These are phyloP conservation scores for Coptodon bakossiorum DNA, from an alignment of 2,113 vertebrate genomes.

Conservation along the genomic window DNA sequence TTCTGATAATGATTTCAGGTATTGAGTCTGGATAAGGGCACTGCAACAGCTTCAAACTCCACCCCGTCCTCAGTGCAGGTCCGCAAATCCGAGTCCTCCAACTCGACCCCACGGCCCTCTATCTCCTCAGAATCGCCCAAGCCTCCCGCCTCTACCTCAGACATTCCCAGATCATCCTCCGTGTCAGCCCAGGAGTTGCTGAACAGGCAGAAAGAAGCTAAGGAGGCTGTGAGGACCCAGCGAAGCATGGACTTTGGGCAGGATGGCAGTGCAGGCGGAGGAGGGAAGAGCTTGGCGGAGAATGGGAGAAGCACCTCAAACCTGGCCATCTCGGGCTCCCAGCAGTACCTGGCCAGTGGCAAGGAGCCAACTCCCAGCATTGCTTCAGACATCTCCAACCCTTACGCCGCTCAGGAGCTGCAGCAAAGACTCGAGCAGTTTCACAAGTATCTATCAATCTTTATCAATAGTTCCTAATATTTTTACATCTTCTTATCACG, in stretches of 20 bases:
- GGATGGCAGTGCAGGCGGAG: neutral
- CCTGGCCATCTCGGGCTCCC: constrained; percentile 77
- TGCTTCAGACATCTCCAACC: constrained; percentile 91
- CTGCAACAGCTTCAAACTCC: constrained; percentile 57
- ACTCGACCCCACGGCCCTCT: neutral
- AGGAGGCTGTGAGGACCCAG: constrained; percentile 16
- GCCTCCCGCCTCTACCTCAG: neutral
- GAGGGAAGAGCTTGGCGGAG: constrained; percentile 40
- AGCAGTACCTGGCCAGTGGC: constrained; percentile 68
- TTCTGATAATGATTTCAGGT: constrained; percentile 64
- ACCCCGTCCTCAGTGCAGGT: constrained; percentile 78
- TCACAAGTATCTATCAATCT: constrained; percentile 78
- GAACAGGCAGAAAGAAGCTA: constrained; percentile 1
- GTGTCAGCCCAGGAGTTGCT: constrained; percentile 29
- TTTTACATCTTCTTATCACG: neutral
- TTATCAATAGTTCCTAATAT: neutral
- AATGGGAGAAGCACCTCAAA: constrained; percentile 77
- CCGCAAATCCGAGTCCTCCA: constrained; percentile 58
- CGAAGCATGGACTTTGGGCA: constrained; percentile 43
- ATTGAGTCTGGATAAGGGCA: constrained; percentile 75
- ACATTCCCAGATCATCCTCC: neutral
- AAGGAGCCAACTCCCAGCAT: constrained; percentile 96
- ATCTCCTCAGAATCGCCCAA: constrained; percentile 8
- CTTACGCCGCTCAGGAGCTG: constrained; percentile 89
- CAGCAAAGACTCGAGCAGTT: constrained; percentile 84